phyloP scores from a whole-genome alignment of 1,140 invertebrate species.

The Hydropsyche tenuis region DNA sequence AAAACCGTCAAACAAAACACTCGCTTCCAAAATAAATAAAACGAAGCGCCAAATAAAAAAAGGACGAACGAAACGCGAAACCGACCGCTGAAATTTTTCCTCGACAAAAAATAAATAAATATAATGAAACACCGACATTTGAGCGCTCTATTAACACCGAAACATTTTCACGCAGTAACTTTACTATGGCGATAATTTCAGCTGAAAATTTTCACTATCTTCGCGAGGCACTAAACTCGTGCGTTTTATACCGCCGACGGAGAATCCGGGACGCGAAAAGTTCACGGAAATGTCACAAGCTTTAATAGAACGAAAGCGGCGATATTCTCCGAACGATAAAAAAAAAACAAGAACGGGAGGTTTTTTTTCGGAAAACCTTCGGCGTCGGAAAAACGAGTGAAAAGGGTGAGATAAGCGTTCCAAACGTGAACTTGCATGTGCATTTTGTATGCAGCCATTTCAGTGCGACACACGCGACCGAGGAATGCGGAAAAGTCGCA shows the following conservation, averaged over 20 bases:
- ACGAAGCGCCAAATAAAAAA: too few species aligned
- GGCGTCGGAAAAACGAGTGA: too few species aligned
- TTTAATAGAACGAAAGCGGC: constrained; percentile 1
- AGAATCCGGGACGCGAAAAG: constrained; percentile 20
- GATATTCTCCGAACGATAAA: constrained; percentile 23
- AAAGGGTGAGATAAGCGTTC: too few species aligned
- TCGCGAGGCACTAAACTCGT: not conserved
- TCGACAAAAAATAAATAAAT: not conserved
- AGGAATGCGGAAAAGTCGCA: constrained; percentile 28
- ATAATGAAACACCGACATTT: not conserved
- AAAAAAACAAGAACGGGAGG: not conserved
- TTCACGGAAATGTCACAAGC: constrained; percentile 26
- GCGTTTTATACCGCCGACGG: constrained; percentile 8
- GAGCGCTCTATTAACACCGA: not conserved
- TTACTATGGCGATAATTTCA: constrained; percentile 14
- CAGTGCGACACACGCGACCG: constrained; percentile 26
- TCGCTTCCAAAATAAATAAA: too few species aligned
- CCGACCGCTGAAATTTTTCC: too few species aligned
- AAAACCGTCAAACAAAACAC: not conserved
- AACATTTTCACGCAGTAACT: constrained; percentile 1
- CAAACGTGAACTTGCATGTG: not conserved
- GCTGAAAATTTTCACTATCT: constrained; percentile 3
- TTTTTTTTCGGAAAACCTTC: too few species aligned
- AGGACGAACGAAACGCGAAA: too few species aligned
- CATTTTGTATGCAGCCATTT: constrained; percentile 26